A percentile compares a stretch with the other conserved stretches of the same genome.
Evolutionary conservation across 2,113 vertebrate species (phyloP).

Genomic region (Atrichornis clamosus): DNA sequence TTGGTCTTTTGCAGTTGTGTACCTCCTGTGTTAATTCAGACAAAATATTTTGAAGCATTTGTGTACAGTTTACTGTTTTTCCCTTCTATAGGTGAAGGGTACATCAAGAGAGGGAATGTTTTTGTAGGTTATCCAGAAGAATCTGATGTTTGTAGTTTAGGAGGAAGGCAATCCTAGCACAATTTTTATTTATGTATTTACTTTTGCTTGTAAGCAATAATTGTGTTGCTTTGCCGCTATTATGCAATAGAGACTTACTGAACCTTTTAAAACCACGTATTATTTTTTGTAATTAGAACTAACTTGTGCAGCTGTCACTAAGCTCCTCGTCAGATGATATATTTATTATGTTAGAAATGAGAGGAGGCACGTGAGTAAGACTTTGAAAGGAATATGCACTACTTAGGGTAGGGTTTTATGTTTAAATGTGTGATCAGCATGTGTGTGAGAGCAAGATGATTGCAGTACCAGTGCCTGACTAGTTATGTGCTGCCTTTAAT

Average conservation of each 20-base stretch:
- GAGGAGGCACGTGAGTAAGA: slow-evolving; percentile 61
- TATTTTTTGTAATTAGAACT: slow-evolving; percentile 45
- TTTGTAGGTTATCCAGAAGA: background rate
- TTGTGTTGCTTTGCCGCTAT: background rate
- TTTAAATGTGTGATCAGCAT: slow-evolving; percentile 69
- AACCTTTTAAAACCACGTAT: slow-evolving; percentile 55
- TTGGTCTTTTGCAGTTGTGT: background rate
- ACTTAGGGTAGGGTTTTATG: slow-evolving; percentile 61
- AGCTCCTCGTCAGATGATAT: slow-evolving; percentile 72
- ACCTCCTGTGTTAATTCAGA: background rate
- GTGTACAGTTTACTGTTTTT: background rate
- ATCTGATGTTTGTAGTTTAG: background rate
- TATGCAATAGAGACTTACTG: slow-evolving; percentile 46
- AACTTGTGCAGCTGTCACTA: slow-evolving; percentile 77
- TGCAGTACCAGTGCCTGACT: slow-evolving; percentile 52
- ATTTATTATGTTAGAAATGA: slow-evolving; percentile 66
- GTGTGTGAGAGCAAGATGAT: slow-evolving; percentile 65
- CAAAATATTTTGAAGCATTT: background rate
- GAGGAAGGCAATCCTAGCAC: background rate
- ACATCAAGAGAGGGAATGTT: background rate
- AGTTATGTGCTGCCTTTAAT: slow-evolving; percentile 72
- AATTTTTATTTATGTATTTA: background rate
- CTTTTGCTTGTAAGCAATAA: slow-evolving; percentile 2
- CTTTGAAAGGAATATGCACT: slow-evolving; percentile 70
- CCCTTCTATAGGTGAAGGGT: background rate